These are phyloP conservation scores for Metaphire vulgaris DNA, from an alignment of 1,140 invertebrate species.

Conservation along the genomic window DNA sequence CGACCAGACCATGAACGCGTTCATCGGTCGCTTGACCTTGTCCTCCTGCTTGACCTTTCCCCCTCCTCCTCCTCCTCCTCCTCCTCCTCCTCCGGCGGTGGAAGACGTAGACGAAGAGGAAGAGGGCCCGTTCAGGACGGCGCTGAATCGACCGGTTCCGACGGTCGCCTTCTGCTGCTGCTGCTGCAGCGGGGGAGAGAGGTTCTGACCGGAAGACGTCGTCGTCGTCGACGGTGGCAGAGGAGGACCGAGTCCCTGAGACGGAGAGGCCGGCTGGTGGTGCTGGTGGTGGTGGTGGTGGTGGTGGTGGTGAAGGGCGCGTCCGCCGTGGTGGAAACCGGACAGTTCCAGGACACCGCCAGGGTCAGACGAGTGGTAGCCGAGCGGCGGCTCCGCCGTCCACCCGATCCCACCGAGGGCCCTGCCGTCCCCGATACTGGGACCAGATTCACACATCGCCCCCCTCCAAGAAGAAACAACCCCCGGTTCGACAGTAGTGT, in stretches of 20 bases:
- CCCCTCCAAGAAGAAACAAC: too few relatives aligned
- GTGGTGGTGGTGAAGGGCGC: neutral
- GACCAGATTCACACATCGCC: neutral
- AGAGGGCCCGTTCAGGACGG: too few relatives aligned
- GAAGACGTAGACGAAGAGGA: neutral
- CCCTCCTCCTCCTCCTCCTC: too few relatives aligned
- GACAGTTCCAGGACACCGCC: too few relatives aligned
- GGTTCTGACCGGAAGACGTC: neutral
- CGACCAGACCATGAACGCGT: slow-evolving; percentile 99
- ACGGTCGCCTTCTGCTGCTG: neutral
- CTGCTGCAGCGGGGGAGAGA: neutral
- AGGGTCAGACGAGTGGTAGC: too few relatives aligned
- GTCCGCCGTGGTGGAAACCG: neutral
- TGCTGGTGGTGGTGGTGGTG: neutral
- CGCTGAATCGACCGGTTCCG: neutral
- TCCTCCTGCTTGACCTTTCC: slow-evolving; percentile 16
- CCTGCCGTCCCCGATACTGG: neutral
- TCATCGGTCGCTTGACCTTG: slow-evolving; percentile 96
- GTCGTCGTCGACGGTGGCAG: too few relatives aligned
- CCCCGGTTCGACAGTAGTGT: too few relatives aligned
- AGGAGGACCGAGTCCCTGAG: neutral
- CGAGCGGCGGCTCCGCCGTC: neutral
- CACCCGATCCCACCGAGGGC: neutral
- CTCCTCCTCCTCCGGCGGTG: too few relatives aligned
- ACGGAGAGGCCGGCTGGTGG: neutral